Base-by-base conservation (phyloP, 2,113 vertebrate genomes). In the Arenaria interpres region DNA sequence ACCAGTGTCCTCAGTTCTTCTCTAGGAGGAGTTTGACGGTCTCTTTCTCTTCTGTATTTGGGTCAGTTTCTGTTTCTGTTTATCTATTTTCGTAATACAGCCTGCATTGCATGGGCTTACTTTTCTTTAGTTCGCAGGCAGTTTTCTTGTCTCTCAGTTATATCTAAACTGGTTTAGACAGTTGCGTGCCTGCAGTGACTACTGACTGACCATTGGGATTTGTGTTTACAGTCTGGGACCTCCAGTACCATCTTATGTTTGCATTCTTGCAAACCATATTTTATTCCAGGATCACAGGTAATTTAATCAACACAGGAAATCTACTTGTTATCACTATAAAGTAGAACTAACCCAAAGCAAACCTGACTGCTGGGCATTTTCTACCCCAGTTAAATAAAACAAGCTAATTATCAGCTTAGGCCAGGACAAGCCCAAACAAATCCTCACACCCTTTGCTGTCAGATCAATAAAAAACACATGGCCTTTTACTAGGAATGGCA, bases 391-490 rank as follows among this genome's bases (percentile, higher is more conserved):
- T 57, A 96, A 82, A 94, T 84, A 88, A 77, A 92, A 54, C n/a
- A 41, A 95, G 63, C 27, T 95, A 56, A 96, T 90, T 89, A 89
- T 82, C 50, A 69, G 32, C 45, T 62, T 73, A 85, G 57, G 57
- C 48, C 53, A 89, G 77, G 66, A 85, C 30, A 91, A 85, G 32
- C 33, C 66, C 85, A 93, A 93, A 88, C 85, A 94, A 64, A 78
- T 81, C 30, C 51, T 39, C 24, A 53, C 56, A 72, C 28, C 22
- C 39, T 73, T 81, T 85, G 43, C 48, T 93, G 57, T 68, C 77
- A 89, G 43, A 35, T 94, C 87, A 53, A 28, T 93, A 84, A 64
- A 94, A 95, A 85, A 17, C 3, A 5, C 48, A 60, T 79, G 74
- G 69, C 48, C 35, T 95, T 96, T 94, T 85, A 79, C 69, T 72